These are phyloP conservation scores for Hippocampus barbouri DNA, from an alignment of 2,113 vertebrate species.

Conservation along the genomic window DNA sequence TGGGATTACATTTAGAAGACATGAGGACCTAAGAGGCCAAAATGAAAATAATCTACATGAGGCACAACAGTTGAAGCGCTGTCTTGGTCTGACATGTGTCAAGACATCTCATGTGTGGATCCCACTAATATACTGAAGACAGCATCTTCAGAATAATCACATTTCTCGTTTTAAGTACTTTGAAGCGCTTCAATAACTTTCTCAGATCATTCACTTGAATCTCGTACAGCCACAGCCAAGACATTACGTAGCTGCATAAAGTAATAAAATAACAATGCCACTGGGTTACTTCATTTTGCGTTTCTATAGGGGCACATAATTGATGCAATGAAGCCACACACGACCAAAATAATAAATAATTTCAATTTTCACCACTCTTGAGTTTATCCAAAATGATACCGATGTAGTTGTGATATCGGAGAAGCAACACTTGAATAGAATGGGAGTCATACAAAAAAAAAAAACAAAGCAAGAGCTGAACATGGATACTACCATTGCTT, in stretches of 20 bases:
- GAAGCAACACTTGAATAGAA: too few species aligned
- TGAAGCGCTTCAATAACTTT: background rate
- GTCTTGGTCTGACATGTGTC: constrained; percentile 39
- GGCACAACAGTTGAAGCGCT: constrained; percentile 36
- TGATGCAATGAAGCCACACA: background rate
- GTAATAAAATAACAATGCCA: background rate
- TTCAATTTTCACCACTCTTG: background rate
- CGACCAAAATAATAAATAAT: background rate
- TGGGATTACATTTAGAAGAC: constrained; percentile 25
- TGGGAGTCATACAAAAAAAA: too few species aligned
- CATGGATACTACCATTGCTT: too few species aligned
- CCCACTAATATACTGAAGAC: background rate
- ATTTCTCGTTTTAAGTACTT: background rate
- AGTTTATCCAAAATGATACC: background rate
- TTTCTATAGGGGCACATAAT: background rate
- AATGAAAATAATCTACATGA: constrained; percentile 54
- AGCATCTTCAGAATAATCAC: background rate
- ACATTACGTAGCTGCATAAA: constrained; percentile 9
- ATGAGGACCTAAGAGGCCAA: constrained; percentile 35
- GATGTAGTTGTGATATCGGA: too few species aligned
- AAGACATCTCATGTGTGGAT: constrained; percentile 45
- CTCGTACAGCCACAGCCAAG: background rate
- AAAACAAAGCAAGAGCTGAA: too few species aligned
- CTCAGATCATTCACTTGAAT: background rate
- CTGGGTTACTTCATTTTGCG: background rate